Evolutionary conservation across 2,888 invertebrate genomes (phyloP).

Genomic region (Desoria tigrina): DNA sequence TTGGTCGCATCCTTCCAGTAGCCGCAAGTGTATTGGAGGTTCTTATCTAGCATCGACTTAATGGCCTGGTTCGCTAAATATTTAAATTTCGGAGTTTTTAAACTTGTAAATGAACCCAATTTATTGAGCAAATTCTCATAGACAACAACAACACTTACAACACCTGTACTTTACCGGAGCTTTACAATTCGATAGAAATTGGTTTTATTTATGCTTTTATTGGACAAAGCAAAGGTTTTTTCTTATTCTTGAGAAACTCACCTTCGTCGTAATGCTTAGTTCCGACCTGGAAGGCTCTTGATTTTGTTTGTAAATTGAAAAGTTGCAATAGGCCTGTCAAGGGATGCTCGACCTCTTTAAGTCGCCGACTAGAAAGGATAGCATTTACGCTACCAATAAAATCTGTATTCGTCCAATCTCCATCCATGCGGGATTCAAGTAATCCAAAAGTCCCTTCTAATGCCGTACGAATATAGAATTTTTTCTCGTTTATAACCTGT

Average conservation of each 20-base stretch:
- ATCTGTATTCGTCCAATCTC: constrained; percentile 35
- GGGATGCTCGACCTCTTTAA: constrained; percentile 15
- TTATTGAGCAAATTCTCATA: no score
- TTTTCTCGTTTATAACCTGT: constrained; percentile 23
- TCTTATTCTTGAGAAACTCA: no score
- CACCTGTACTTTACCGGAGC: no score
- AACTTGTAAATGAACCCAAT: not conserved
- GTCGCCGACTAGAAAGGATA: not conserved
- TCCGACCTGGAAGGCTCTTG: constrained; percentile 30
- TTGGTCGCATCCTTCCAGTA: constrained; percentile 46
- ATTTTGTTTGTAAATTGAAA: constrained; percentile 33
- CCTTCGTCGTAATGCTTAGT: constrained; percentile 33
- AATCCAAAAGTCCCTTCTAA: constrained; percentile 24
- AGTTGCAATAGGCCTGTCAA: constrained; percentile 25
- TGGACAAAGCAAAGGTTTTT: no score
- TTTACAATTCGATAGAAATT: no score
- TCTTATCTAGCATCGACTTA: constrained; percentile 41
- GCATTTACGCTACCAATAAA: constrained; percentile 18
- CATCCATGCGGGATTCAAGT: constrained; percentile 29
- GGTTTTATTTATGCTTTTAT: no score
- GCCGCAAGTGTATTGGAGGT: constrained; percentile 49
- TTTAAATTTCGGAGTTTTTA: not conserved
- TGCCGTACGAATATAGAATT: constrained; percentile 24
- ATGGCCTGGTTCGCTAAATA: constrained; percentile 42
- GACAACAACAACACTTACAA: no score